Evolutionary conservation across 2,888 invertebrate genomes (phyloP), one percentile per base, ranked within the genome.

Genomic region (Ferrisia virgata): DNA sequence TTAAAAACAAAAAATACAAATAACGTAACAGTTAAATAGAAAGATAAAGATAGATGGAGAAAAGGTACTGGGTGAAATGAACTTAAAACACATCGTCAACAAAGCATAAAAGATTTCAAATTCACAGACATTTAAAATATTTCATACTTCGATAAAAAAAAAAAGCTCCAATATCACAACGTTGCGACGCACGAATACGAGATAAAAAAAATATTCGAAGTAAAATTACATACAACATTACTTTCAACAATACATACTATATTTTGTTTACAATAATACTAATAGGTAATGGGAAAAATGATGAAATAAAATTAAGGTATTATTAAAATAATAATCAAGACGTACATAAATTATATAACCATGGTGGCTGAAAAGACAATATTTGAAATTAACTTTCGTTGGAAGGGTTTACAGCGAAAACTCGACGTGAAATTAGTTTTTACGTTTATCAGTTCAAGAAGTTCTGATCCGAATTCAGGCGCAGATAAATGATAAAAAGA

Each of bases 121-220:
- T 64, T 64, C 64, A 64, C 64, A 64, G 64, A 64, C 28, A 31
- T 64, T 64, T 64, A 64, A 64, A 64, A 64, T 64, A 64, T 64
- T 28, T 64, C 64, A 64, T 64, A 64, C 64, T 18, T 64, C 28
- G 64, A 64, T 64, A 53, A 40, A 64, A 64, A 40, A 64, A 64
- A 58, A 64, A 64, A 64, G 64, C 64, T 64, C 64, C 64, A 64
- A 64, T 64, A 64, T 64, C 64, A 64, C 64, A 64, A 64, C 64
- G 64, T 64, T 64, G 64, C 64, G 64, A 64, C 64, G 64, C 64
- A 64, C 64, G 28, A 28, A 64, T 64, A 58, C 58, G 40, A 40
- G 18, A 53, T 53, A 53, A 53, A 53, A n/a, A n/a, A 53, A 53
- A 53, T 53, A 18, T 53, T 53, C 11, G 18, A 18, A 18, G 40